Percentiles rank a stretch among this genome's conserved stretches.
Conservation (phyloP, 2,113 vertebrate genomes). For the Pan paniscus region DNA sequence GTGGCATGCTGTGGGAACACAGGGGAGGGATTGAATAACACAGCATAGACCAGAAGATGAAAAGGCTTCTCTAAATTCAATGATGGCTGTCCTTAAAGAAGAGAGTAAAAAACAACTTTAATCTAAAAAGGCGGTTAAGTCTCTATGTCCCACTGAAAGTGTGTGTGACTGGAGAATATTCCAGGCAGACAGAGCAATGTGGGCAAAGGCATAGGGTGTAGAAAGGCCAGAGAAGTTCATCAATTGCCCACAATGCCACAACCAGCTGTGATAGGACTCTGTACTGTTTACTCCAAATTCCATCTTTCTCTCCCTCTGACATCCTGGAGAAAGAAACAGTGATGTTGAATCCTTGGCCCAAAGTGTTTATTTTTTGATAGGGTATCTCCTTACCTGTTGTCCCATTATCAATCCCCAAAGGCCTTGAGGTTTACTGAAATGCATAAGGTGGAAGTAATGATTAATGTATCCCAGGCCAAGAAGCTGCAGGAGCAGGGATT, state of each 20-base stretch:
- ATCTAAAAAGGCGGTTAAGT: not conserved
- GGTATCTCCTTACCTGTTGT: slow-evolving; percentile 52
- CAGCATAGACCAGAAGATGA: not conserved
- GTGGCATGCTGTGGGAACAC: fast-evolving
- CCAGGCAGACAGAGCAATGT: not conserved
- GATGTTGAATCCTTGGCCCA: not conserved
- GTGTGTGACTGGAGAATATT: not conserved
- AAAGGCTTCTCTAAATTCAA: not conserved
- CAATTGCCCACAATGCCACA: not conserved
- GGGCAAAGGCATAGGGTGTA: not conserved
- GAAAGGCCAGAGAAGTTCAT: not conserved
- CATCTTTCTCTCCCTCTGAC: not conserved
- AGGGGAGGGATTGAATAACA: not conserved
- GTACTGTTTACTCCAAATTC: not conserved
- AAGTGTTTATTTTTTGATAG: slow-evolving; percentile 28
- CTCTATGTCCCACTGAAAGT: not conserved
- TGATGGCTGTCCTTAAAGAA: no score
- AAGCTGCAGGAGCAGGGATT: slow-evolving; percentile 51
- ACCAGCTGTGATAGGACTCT: not conserved
- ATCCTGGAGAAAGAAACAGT: not conserved
- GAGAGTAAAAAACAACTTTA: not conserved
- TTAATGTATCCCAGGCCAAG: slow-evolving; percentile 69
- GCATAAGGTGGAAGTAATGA: slow-evolving; percentile 33
- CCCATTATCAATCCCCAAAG: slow-evolving; percentile 20
- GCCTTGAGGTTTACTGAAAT: not conserved